These are phyloP conservation scores for Sarcophaga caerulescens DNA, from an alignment of 2,888 invertebrate genomes.

Conservation along the genomic window DNA sequence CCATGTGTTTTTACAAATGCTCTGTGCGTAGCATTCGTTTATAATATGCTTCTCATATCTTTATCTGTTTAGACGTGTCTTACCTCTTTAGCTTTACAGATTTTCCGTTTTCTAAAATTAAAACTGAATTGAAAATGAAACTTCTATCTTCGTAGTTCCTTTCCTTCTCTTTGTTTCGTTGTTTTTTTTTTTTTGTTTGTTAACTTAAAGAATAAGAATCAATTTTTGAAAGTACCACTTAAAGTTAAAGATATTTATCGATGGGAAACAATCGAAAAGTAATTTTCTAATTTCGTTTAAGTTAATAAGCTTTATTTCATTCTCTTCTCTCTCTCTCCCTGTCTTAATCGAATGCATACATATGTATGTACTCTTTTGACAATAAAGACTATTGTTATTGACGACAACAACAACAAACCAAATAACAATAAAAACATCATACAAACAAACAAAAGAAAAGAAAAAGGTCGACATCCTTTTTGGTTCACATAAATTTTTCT, in stretches of 20 bases:
- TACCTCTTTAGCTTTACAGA: too few relatives aligned
- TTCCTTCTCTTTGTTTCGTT: too few relatives aligned
- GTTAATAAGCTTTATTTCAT: constrained; percentile 58
- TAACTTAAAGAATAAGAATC: neutral
- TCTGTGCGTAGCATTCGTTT: too few relatives aligned
- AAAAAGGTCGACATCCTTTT: constrained; percentile 61
- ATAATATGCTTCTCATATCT: too few relatives aligned
- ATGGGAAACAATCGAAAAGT: constrained; percentile 52
- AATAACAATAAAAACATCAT: constrained; percentile 26
- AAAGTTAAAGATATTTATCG: constrained; percentile 42
- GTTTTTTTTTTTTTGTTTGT: too few relatives aligned
- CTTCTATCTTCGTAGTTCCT: neutral
- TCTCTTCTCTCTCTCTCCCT: neutral
- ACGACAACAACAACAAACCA: constrained; percentile 9
- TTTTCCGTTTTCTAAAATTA: too few relatives aligned
- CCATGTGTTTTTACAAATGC: too few relatives aligned
- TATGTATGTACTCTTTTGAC: too few relatives aligned
- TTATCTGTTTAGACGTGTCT: too few relatives aligned
- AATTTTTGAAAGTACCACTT: neutral
- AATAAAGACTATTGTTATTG: constrained; percentile 31
- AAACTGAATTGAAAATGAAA: neutral
- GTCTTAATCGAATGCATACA: neutral
- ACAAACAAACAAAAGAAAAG: neutral
- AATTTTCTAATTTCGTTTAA: constrained; percentile 55
- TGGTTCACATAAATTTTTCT: constrained; percentile 4